Evolutionary conservation across 1,140 invertebrate species (phyloP), one percentile per base, ranked within the genome.

Genomic region (Psix sp.): DNA sequence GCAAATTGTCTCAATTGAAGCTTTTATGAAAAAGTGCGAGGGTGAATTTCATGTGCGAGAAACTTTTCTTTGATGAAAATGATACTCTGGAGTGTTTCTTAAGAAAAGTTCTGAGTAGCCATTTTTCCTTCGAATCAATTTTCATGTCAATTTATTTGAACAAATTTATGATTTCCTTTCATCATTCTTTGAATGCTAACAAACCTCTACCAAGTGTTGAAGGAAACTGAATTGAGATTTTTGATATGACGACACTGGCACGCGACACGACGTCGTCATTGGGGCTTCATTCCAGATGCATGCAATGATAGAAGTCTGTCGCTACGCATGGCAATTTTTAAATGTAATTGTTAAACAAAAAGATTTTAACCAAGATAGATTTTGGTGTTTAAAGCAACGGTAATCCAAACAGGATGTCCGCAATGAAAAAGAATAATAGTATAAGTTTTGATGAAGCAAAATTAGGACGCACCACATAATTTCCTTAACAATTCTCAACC

Each of bases 331-430:
- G 79, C 84, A 85, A 87, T 85, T 80, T 76, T 67, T 43, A 52
- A 72, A 73, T 60, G 49, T 66, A 71, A 67, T 71, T 59, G 46
- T 65, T 49, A 62, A 79, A 79, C 5, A 77, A 77, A 76, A 71
- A 70, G 49, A 52, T 56, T 62, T 20, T 70, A 39, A 54, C 39
- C 14, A 31, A 40, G 57, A 68, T 48, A 51, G 54, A 40, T 11
- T 57, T 59, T 49, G 35, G 74, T 36, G 49, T 33, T 5, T 10
- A 10, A 11, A 10, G n/a, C 71, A 74, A 67, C 70, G 39, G 31
- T 76, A 80, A 54, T 56, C 11, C 40, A 66, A 80, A 84, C 82
- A 85, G 84, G 85, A 86, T 84, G 78, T 86, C 83, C 84, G 84
- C 15, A 24, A 48, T 38, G 21, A 60, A 35, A 72, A 62, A n/a